phyloP scores from a whole-genome alignment of 2,797 vertebrate species.

The Loriculus beryllinus region DNA sequence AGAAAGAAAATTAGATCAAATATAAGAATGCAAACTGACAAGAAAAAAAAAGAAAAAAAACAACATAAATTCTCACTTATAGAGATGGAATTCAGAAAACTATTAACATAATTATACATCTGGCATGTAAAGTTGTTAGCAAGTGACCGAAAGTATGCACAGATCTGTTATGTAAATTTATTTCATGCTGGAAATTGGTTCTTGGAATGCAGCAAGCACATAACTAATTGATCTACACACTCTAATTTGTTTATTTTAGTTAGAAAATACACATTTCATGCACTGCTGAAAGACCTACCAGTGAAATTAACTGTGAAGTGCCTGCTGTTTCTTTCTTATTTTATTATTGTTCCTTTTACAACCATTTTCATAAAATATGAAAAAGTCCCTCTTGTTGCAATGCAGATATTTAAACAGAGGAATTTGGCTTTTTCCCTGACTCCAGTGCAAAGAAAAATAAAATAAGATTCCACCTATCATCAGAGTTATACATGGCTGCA shows the following conservation, averaged over 20 bases:
- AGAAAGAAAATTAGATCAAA: neutral
- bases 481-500: neutral
- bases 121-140: neutral
- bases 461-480: neutral
- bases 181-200: neutral
- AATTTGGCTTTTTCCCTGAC: neutral
- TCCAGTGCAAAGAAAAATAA: neutral
- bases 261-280: neutral
- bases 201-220: neutral
- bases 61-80: neutral
- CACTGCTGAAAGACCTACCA: neutral
- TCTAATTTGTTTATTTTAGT: conserved; percentile 3
- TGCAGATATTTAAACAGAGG: neutral
- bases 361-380: neutral
- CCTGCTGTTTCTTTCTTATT: neutral
- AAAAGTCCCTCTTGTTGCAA: neutral
- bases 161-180: neutral
- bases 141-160: neutral
- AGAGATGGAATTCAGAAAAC: neutral
- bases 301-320: neutral
- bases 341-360: neutral
- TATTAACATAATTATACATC: neutral
- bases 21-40: neutral
- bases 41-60: neutral
- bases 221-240: neutral